Base-by-base conservation (phyloP, 2,113 vertebrate species). In the Naja naja region DNA sequence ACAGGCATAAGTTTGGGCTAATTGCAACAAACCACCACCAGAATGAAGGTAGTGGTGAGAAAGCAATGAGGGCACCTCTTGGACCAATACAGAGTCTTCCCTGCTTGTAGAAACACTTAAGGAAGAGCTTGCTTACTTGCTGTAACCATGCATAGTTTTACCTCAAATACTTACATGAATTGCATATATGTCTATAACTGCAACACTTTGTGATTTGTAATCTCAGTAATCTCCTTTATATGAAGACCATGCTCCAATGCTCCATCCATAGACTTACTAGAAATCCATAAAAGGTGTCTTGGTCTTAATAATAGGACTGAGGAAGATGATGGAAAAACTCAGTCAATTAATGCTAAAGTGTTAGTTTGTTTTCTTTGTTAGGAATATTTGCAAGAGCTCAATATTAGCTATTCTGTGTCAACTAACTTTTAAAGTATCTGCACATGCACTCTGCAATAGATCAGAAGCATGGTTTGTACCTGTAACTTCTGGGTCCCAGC, bases 361-460 rank as follows among this genome's bases (percentile, higher is more conserved):
- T 58, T 39, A 74, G 45, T n/a, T 86, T 8, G 30, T 16, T 89
- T 47, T 22, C 52, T 52, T 39, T 49, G 3, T 39, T 45, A 23
- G 3, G 1, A 88, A 53, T 69, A 18, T 90, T 58, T 81, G 93
- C 49, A 30, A 81, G 53, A 3, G 89, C 0, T 0, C 1, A 12
- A 30, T 23, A 85, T 18, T 10, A 85, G 43, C 9, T 45, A 43
- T 18, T 49, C 81, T 60, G 5, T 5, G 34, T 43, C 3, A 81
- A 81, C 18, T 81, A 39, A 12, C 45, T 90, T 2, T 34, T 27
- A 69, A 39, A 4, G 20, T 12, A n/a, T n/a, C 3, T 56, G 10
- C 22, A 45, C 9, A 6, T 85, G 34, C 0, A 0, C 5, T 30
- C 25, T 0, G 3, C 0, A 0, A 9, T 14, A 52, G 30, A 86